Evolutionary conservation across 2,113 vertebrate species (phyloP).

Genomic region (Sylvilagus bachmani): DNA sequence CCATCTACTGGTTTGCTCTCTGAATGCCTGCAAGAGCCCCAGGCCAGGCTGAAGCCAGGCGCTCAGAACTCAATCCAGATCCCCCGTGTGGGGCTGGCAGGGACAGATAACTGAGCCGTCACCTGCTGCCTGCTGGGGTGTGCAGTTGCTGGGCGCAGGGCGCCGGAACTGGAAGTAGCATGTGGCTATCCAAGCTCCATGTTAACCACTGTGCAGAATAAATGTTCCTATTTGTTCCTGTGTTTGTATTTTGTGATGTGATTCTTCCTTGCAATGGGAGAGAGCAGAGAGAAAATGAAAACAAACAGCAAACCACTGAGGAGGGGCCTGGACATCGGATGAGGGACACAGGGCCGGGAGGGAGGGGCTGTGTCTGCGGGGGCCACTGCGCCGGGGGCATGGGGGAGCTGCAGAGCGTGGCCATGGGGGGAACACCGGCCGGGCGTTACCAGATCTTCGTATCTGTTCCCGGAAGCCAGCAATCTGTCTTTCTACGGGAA

Average conservation of each 20-base stretch:
- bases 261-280: neutral
- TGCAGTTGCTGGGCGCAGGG: too few relatives aligned
- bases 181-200: too few relatives aligned
- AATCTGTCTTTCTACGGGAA: neutral
- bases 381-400: neutral
- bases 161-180: too few relatives aligned
- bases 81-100: too few relatives aligned
- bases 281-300: neutral
- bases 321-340: neutral
- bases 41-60: too few relatives aligned
- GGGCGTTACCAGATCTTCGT: neutral
- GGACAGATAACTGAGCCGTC: too few relatives aligned
- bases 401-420: neutral
- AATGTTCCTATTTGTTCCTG: too few relatives aligned
- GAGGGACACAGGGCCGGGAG: neutral
- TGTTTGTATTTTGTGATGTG: neutral
- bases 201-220: too few relatives aligned
- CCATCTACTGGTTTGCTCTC: too few relatives aligned
- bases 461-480: neutral
- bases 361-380: neutral
- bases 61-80: too few relatives aligned
- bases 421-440: fast-evolving
- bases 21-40: too few relatives aligned
- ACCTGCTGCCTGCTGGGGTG: too few relatives aligned
- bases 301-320: neutral